These are phyloP conservation scores for Opisthocomus hoazin DNA, from an alignment of 2,113 vertebrate species.

Conservation along the genomic window DNA sequence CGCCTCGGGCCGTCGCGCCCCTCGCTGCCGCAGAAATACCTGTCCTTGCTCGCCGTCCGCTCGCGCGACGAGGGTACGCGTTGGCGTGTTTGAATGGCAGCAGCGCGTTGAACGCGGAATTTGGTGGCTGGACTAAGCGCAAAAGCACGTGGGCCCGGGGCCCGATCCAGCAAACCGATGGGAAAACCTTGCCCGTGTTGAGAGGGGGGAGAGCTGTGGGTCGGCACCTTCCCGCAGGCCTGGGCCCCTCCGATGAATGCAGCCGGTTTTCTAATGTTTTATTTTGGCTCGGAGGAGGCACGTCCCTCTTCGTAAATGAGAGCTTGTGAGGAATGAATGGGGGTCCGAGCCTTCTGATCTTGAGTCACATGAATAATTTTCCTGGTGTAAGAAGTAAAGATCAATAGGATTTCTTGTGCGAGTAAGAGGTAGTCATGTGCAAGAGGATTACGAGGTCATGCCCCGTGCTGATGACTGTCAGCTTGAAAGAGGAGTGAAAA, in stretches of 20 bases:
- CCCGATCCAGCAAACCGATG: neutral
- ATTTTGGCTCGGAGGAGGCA: neutral
- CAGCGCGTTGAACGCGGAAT: rapidly evolving
- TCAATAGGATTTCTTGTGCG: constrained; percentile 5
- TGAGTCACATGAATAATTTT: neutral
- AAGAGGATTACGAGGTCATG: neutral
- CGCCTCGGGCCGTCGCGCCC: neutral
- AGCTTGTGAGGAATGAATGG: neutral
- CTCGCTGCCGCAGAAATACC: neutral
- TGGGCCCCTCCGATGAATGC: neutral
- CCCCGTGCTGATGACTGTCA: neutral
- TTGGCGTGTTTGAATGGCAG: rapidly evolving
- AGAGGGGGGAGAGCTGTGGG: neutral
- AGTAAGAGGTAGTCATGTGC: neutral
- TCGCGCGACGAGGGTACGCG: rapidly evolving
- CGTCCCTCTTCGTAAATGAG: neutral
- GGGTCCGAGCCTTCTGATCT: constrained; percentile 14
- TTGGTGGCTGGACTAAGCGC: neutral
- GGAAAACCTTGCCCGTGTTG: neutral
- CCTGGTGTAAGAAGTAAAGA: neutral
- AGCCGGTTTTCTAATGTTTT: neutral
- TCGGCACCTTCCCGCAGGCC: neutral
- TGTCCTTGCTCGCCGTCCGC: neutral
- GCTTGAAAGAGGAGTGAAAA: neutral
- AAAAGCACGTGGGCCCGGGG: neutral